These are phyloP conservation scores for Sciaenops ocellatus DNA, from an alignment of 2,797 vertebrate species.

Conservation along the genomic window DNA sequence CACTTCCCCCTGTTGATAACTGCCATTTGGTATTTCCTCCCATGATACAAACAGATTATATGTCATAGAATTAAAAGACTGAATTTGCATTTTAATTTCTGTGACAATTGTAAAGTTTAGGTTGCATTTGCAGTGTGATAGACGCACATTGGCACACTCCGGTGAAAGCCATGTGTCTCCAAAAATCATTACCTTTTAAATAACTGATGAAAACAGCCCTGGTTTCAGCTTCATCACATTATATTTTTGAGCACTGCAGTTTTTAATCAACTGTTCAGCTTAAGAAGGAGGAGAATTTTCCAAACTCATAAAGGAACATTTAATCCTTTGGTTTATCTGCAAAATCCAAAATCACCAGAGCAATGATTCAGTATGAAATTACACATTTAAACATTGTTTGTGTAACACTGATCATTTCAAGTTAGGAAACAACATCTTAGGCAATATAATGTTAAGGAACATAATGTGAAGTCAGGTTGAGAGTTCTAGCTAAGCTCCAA, in stretches of 20 bases:
- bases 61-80: neutral
- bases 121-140: no score
- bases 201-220: neutral
- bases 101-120: no score
- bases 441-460: neutral
- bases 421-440: neutral
- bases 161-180: no score
- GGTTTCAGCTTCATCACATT: no score
- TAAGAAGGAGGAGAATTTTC: neutral
- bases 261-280: neutral
- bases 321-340: neutral
- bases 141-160: no score
- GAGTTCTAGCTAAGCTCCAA: slow-evolving; percentile 20
- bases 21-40: neutral
- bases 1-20: neutral
- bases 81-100: neutral
- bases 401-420: neutral
- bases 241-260: neutral
- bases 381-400: slow-evolving; percentile 8
- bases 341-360: neutral
- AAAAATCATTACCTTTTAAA: neutral
- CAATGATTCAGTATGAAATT: neutral
- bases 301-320: neutral
- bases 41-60: neutral
- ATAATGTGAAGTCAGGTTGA: neutral